Evolutionary conservation across 2,797 vertebrate genomes (phyloP).

Genomic region (Falco concolor): DNA sequence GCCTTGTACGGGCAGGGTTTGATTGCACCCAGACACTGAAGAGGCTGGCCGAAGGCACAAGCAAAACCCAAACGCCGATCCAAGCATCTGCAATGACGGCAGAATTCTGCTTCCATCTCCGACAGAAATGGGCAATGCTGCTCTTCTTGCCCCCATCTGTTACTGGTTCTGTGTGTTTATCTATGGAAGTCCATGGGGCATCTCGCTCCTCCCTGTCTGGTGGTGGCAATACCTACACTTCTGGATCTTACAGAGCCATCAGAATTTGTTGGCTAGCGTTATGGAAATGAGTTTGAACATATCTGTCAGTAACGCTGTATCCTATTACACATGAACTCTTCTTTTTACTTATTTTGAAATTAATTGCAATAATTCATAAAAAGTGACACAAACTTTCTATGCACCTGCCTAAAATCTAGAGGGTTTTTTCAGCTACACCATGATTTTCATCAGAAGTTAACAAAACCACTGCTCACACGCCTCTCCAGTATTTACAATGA

Average conservation of each 20-base stretch:
- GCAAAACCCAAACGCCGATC: neutral
- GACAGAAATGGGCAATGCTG: neutral
- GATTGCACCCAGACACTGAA: neutral
- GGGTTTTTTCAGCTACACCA: neutral
- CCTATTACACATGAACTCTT: neutral
- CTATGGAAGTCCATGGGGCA: neutral
- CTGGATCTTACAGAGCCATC: neutral
- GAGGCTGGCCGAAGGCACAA: neutral
- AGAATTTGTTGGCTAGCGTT: neutral
- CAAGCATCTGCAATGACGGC: neutral
- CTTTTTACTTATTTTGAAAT: neutral
- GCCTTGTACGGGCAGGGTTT: neutral
- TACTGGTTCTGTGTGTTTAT: neutral
- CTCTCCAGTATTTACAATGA: neutral
- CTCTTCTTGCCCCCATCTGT: neutral
- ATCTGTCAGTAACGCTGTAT: neutral
- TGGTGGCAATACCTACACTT: neutral
- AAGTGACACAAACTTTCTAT: neutral
- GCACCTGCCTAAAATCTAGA: neutral
- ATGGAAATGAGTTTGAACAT: neutral
- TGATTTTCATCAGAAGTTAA: neutral
- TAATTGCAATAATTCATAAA: neutral
- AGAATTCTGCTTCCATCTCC: neutral
- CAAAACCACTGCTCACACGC: rapidly evolving
- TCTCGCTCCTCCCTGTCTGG: neutral